Percentiles rank a stretch among this genome's conserved stretches.
phyloP scores from a whole-genome alignment of 2,113 vertebrate species.

The Vireo altiloquus region DNA sequence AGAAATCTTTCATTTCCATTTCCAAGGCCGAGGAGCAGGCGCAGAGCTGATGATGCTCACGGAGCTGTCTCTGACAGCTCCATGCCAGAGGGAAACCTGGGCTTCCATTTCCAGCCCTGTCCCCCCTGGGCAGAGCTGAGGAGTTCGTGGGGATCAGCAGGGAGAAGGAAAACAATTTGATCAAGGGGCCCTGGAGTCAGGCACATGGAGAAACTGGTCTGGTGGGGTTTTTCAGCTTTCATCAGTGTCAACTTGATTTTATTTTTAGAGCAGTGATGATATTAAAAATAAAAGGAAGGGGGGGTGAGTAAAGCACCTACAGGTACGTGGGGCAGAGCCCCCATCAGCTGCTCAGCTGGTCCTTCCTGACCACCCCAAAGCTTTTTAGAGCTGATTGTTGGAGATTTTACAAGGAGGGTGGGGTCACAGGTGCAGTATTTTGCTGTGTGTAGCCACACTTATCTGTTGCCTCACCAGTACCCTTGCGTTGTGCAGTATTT shows the following conservation, averaged over 20 bases:
- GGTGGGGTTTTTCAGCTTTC: conserved; percentile 70
- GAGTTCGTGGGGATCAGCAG: conserved; percentile 38
- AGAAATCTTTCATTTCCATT: conserved; percentile 21
- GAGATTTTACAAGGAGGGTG: no score
- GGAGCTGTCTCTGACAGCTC: conserved; percentile 55
- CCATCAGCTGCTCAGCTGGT: background rate
- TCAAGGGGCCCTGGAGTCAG: conserved; percentile 69
- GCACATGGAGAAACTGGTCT: conserved; percentile 1
- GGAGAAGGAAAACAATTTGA: conserved; percentile 74
- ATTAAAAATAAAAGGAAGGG: background rate
- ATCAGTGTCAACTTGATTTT: conserved; percentile 73
- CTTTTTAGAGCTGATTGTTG: background rate
- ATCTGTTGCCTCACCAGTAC: background rate
- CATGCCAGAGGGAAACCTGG: conserved; percentile 24
- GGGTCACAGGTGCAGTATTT: background rate
- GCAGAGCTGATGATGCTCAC: background rate
- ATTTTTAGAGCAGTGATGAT: conserved; percentile 55
- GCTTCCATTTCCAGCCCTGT: conserved; percentile 70
- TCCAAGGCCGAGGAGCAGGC: background rate
- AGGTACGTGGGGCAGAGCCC: conserved; percentile 7
- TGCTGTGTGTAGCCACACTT: accelerated
- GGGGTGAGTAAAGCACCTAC: background rate
- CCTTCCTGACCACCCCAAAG: background rate
- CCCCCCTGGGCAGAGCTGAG: conserved; percentile 37
- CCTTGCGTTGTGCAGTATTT: background rate